Conservation (phyloP, 2,888 invertebrate genomes). For the Plebejus argus region DNA sequence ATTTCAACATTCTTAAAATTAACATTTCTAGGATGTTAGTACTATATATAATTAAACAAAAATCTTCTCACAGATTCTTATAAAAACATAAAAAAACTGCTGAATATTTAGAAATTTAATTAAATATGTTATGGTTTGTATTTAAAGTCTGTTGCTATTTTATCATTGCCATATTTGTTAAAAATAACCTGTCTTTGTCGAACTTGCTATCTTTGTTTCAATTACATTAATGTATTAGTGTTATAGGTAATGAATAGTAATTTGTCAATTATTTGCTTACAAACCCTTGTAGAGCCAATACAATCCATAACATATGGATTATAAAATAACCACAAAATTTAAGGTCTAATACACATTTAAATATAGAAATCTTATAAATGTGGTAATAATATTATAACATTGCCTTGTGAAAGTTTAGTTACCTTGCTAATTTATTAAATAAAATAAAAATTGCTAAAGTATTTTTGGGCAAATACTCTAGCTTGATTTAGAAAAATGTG, state of each 20-base stretch:
- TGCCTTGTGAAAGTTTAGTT: neutral
- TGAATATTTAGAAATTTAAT: neutral
- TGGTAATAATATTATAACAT: neutral
- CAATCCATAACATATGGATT: slow-evolving; percentile 24
- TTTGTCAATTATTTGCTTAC: neutral
- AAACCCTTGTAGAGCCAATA: neutral
- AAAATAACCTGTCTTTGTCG: neutral
- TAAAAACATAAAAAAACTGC: neutral
- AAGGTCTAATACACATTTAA: neutral
- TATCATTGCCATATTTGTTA: neutral
- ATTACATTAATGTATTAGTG: neutral
- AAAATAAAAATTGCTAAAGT: too few species aligned
- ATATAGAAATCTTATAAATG: neutral
- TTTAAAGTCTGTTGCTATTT: slow-evolving; percentile 5
- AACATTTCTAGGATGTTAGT: neutral
- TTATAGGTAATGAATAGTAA: neutral
- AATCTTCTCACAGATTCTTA: neutral
- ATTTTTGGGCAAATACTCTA: neutral
- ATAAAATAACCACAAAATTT: neutral
- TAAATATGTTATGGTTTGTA: slow-evolving; percentile 23
- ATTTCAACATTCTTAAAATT: neutral
- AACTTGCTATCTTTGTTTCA: neutral
- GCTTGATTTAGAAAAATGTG: slow-evolving; percentile 3
- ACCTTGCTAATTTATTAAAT: too few species aligned
- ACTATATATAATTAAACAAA: neutral